Base-by-base conservation (phyloP, 2,113 vertebrate species). In the Brienomyrus longianalis region DNA sequence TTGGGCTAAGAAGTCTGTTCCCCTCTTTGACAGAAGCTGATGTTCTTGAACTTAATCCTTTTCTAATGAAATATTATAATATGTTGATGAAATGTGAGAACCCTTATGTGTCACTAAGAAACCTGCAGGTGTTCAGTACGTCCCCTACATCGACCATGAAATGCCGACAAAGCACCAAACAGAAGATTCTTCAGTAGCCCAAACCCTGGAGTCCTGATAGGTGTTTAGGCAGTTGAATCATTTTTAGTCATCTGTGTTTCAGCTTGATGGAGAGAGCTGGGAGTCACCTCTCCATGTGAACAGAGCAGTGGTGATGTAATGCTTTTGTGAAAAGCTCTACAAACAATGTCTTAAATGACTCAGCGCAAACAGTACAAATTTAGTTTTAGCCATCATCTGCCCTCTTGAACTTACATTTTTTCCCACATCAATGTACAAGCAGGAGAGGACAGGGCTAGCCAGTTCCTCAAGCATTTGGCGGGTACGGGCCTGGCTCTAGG, bases 221-320 rank as follows among this genome's bases (percentile, higher is more conserved):
- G 92, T 84, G 84, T 0, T 0, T 56, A 56, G 83, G 92, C 92
- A 94, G 89, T 10, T 93, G 92, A 94, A 92, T 92, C 91, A 92
- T 84, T 94, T 94, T 94, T 86, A 86, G n/a, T 10, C 27, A 62
- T 74, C 39, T 51, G 80, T 77, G 51, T 48, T 90, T 93, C 52
- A 80, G 74, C 39, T 88, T 70, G 11, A 6, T 39, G 27, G 31
- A 17, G 45, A 35, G 48, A 86, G 39, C 43, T 91, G 52, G 83
- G 85, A 88, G 70, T 66, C 90, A 86, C 54, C 56, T 52, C 66
- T 5, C n/a, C 13, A 45, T 87, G 90, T 89, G 50, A 88, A 70
- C 39, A 88, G 51, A 10, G 39, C 23, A 3, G 52, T n/a, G 54
- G 23, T 31, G 84, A 80, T 87, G 27, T 70, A 88, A 83, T 66